A percentile compares a stretch with the other conserved stretches of the same genome.
These are phyloP conservation scores for Albula goreensis DNA, from an alignment of 2,113 vertebrate species.

Conservation along the genomic window DNA sequence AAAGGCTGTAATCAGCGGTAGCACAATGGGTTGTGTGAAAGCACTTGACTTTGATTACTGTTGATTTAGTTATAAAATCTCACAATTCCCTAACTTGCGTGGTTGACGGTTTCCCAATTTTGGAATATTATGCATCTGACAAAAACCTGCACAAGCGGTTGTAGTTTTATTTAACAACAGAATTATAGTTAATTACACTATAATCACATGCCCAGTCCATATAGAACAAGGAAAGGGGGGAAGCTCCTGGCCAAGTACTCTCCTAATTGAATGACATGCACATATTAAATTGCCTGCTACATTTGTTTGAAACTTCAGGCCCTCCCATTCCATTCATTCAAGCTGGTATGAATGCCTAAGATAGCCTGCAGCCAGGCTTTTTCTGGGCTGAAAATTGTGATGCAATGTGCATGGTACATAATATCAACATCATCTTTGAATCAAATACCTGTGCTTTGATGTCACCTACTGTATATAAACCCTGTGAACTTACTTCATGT, in stretches of 20 bases:
- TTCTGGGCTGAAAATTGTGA: conserved; percentile 6
- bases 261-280: conserved; percentile 13
- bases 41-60: conserved; percentile 9
- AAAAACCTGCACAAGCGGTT: conserved; percentile 6
- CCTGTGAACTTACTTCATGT: conserved; percentile 34
- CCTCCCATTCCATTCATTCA: not conserved
- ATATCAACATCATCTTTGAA: conserved; percentile 14
- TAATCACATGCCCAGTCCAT: not conserved
- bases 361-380: not conserved
- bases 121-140: not conserved
- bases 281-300: not conserved
- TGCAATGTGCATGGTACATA: conserved; percentile 3
- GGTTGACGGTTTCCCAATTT: not conserved
- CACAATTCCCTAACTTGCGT: not conserved
- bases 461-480: conserved; percentile 41
- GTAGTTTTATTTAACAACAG: not conserved
- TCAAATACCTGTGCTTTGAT: conserved; percentile 19
- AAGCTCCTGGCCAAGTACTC: not conserved
- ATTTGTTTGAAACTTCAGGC: not conserved
- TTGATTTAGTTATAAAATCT: conserved; percentile 5
- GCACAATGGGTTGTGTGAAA: conserved; percentile 25
- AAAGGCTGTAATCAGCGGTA: conserved; percentile 1
- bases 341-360: not conserved
- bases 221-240: conserved; percentile 2
- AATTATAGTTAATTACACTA: not conserved